Base-by-base conservation (phyloP, 2,888 invertebrate species). In the Mimumesa dahlbomi region DNA sequence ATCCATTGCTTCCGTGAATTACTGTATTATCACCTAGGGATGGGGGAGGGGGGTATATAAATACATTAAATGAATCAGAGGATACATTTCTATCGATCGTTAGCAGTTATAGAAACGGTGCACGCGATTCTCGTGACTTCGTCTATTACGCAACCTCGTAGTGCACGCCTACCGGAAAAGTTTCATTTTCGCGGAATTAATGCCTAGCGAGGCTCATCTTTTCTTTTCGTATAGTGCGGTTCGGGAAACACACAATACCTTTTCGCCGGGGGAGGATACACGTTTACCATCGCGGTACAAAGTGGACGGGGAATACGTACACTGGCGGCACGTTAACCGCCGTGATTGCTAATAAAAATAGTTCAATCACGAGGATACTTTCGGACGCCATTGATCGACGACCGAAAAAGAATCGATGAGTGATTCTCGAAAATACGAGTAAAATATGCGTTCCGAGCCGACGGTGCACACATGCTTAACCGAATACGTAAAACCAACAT, bases 151-250 rank as follows among this genome's bases (percentile, higher is more conserved):
- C 53, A 71, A 75, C 52, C 34, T 45, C 5, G 18, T 13, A 25
- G 38, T 50, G 48, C 64, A 59, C 73, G 74, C 72, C 73, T 71
- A 79, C 76, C 81, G 80, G 82, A 82, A 79, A 82, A 82, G 77
- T 81, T 82, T 66, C 66, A 70, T 81, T 80, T 84, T 79, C 70
- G 53, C 50, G 48, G 62, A 73, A 73, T 79, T 73, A 65, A 64
- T 45, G 58, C 13, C 18, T 11, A 36, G 13, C 34, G 40, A 56
- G 43, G 45, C 34, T 53, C 54, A 45, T 62, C 36, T 62, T 52
- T 45, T 48, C 45, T 65, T 22, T 18, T 21, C 13, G 14, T 14
- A 2, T 1, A 3, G 16, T 5, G 13, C 45, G 14, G n/a, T 29
- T 65, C 49, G 11, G 21, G 31, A 6, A 53, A 49, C 42, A 48